Percentiles rank a stretch among this genome's conserved stretches.
These are phyloP conservation scores for Dolomedes plantarius DNA, from an alignment of 2,888 invertebrate species.

Conservation along the genomic window DNA sequence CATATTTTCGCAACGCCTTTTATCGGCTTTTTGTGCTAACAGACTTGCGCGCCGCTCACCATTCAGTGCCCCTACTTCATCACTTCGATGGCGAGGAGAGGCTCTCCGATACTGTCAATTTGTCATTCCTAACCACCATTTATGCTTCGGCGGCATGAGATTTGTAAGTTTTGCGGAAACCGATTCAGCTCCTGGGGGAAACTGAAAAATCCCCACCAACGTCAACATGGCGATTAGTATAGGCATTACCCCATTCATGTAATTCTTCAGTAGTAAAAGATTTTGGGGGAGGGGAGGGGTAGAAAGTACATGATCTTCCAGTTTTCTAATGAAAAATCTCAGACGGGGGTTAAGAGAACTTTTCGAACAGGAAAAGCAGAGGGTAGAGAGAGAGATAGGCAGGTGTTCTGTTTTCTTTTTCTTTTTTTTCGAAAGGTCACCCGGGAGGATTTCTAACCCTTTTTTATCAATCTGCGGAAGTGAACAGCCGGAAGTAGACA, in stretches of 20 bases:
- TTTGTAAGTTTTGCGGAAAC: conserved; percentile 3
- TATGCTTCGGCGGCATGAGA: background rate
- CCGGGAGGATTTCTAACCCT: conserved; percentile 65
- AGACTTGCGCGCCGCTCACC: background rate
- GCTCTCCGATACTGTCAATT: background rate
- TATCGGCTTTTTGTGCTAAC: too few relatives aligned
- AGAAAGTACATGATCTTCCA: conserved; percentile 17
- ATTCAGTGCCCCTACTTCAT: background rate
- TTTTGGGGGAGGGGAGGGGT: background rate
- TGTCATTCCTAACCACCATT: conserved; percentile 6
- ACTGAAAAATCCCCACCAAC: background rate
- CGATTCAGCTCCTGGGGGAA: background rate
- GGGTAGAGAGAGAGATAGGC: conserved; percentile 26
- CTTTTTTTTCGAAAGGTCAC: conserved; percentile 59
- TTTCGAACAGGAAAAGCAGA: conserved; percentile 38
- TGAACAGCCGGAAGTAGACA: conserved; percentile 61
- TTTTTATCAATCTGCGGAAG: conserved; percentile 66
- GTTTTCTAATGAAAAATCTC: conserved; percentile 23
- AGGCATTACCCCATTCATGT: conserved; percentile 50
- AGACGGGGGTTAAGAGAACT: conserved; percentile 28
- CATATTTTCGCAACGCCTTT: too few relatives aligned
- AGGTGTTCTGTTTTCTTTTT: conserved; percentile 52
- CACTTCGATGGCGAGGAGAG: background rate
- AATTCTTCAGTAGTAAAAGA: conserved; percentile 40
- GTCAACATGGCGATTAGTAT: conserved; percentile 56